Evolutionary conservation across 2,113 vertebrate species (phyloP).

Genomic region (Cichladusa arquata): DNA sequence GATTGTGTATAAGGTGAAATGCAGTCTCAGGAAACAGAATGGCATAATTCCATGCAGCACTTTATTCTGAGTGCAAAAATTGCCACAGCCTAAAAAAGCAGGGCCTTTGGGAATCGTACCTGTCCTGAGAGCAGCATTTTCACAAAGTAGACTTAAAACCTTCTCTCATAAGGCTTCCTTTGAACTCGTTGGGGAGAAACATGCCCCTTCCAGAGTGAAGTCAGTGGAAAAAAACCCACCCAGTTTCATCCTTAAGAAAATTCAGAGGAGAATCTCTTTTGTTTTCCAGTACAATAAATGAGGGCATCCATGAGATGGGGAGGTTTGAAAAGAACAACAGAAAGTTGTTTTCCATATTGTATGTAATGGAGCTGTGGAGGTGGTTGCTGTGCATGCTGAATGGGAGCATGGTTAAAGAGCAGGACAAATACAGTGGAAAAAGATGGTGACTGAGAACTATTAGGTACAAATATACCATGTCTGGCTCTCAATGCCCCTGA

Average conservation of each 20-base stretch:
- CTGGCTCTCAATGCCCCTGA: neutral
- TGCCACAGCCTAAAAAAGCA: neutral
- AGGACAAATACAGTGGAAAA: neutral
- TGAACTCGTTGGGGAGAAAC: neutral
- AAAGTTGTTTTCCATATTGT: neutral
- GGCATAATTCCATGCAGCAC: neutral
- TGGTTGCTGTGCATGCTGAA: neutral
- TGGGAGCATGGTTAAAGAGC: neutral
- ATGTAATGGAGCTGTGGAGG: fast-evolving
- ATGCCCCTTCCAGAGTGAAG: neutral
- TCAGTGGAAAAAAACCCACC: neutral
- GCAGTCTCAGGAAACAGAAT: neutral
- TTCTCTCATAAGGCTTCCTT: neutral
- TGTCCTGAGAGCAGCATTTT: neutral
- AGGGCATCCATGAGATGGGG: neutral
- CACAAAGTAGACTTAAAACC: neutral
- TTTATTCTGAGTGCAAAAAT: neutral
- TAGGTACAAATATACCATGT: neutral
- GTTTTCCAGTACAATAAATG: neutral
- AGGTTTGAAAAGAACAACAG: neutral
- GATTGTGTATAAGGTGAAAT: neutral
- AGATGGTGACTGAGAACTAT: neutral
- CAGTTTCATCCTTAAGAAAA: neutral
- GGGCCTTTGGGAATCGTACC: neutral
- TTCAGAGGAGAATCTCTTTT: neutral